Conservation (phyloP, 2,888 invertebrate genomes). For the Nysson spinosus region DNA sequence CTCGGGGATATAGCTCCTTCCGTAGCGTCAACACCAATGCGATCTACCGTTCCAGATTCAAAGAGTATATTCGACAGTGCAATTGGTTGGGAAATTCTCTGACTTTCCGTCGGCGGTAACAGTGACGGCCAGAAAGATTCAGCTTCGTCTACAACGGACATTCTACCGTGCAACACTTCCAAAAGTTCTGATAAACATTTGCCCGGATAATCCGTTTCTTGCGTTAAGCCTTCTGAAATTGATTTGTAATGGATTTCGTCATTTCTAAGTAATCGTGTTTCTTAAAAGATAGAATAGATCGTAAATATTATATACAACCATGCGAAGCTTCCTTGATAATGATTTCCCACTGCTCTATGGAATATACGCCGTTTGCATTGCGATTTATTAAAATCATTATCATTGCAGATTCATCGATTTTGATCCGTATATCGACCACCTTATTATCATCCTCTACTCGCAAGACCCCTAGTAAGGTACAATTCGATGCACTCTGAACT, state of each 20-base stretch:
- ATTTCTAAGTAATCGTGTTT: too few species aligned
- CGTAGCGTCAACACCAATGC: constrained; percentile 23
- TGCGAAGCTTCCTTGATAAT: constrained; percentile 31
- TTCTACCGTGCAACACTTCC: constrained; percentile 50
- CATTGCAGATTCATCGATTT: constrained; percentile 36
- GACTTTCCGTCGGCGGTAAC: constrained; percentile 39
- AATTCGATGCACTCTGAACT: constrained; percentile 41
- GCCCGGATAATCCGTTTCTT: constrained; percentile 27
- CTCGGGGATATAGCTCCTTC: constrained; percentile 26
- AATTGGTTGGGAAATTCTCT: constrained; percentile 35
- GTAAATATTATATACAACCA: constrained; percentile 7
- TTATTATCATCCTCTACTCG: constrained; percentile 31
- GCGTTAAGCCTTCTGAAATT: constrained; percentile 35
- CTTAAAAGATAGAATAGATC: neutral
- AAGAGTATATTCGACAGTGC: constrained; percentile 49
- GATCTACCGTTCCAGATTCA: constrained; percentile 36
- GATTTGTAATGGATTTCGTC: constrained; percentile 9
- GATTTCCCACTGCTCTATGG: constrained; percentile 57
- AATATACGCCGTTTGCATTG: constrained; percentile 28
- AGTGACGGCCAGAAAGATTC: constrained; percentile 53
- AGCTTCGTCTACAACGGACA: constrained; percentile 49
- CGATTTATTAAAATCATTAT: constrained; percentile 53
- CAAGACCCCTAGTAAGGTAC: constrained; percentile 4
- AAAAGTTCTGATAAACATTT: constrained; percentile 58
- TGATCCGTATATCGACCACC: constrained; percentile 57